A percentile compares a stretch with the other conserved stretches of the same genome.
phyloP scores from a whole-genome alignment of 2,113 vertebrate genomes.

The Tachysurus vachellii region DNA sequence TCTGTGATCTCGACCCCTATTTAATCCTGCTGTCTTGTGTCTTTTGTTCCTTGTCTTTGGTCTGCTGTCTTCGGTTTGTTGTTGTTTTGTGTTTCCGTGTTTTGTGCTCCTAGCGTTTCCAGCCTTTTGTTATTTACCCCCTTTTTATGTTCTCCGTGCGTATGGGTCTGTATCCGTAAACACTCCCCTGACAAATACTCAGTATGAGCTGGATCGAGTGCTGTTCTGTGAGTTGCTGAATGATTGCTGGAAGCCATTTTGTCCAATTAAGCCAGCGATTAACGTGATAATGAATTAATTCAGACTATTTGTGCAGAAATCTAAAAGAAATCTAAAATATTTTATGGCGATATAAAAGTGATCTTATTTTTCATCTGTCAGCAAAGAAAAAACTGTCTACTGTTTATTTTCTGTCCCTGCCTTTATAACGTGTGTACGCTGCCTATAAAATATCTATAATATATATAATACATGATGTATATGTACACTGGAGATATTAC shows the following conservation, averaged over 20 bases:
- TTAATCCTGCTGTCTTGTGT: no score
- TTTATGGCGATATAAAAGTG: no score
- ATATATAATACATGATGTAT: background rate
- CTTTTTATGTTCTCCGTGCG: no score
- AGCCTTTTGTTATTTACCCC: no score
- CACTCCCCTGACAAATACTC: no score
- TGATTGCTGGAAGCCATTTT: background rate
- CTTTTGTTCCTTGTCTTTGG: no score
- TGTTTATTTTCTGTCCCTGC: background rate
- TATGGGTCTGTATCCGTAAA: no score
- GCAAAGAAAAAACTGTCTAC: background rate
- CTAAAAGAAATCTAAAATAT: background rate
- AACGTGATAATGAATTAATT: background rate
- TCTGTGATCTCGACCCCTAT: no score
- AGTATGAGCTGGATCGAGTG: background rate
- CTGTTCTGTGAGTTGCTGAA: background rate
- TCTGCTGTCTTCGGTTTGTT: no score
- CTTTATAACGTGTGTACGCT: background rate
- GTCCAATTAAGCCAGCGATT: background rate
- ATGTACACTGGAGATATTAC: background rate
- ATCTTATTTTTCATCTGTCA: background rate
- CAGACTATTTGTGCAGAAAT: background rate
- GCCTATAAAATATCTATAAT: background rate
- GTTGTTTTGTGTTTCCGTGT: no score
- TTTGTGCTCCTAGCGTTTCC: no score